Base-by-base conservation (phyloP, 1,140 invertebrate species). In the Drosophila baimaii region DNA sequence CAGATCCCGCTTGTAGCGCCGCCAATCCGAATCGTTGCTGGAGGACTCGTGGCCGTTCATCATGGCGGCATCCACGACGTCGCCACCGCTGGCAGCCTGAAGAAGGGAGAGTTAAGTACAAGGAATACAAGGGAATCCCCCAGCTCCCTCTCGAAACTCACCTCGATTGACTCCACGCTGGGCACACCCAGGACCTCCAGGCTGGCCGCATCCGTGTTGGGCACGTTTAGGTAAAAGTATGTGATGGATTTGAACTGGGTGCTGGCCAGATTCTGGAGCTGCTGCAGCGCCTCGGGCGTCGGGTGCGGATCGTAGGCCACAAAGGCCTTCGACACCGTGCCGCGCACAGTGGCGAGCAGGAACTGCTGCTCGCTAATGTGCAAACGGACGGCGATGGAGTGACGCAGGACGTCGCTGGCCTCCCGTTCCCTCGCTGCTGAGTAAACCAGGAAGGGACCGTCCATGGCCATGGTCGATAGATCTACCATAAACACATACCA, bases 401-500 rank as follows among this genome's bases (percentile, higher is more conserved):
- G 89, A 81, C 95, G 95, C 41, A 96, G 94, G 25, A 95, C 94
- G 55, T 86, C 91, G 19, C 95, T 93, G 27, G 94, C 95, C 6
- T 72, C 70, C 19, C 70, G 69, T 78, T 95, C 93, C 31, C 91
- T 92, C 43, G 93, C 91, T 79, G 94, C 93, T 33, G 94, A 94
- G 62, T 95, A 93, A 17, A 96, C 92, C 81, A 92, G 93, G 68
- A 94, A 92, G 47, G 95, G 94, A 44, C 94, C 94, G 62, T 94
- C 93, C 52, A 96, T 93, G 62, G 95, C 93, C 85, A 95, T 94
- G 51, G 90, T 93, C 37, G 93, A 91, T 19, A 95, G 71, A 92
- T 96, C 94, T 51, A 96, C 93, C 25, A 94, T 82, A 91, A 93
- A 95, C 5, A 95, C 94, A 92, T 95, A 95, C 69, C 95, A 94